Evolutionary conservation across 1,140 invertebrate species (phyloP).

Genomic region (Drosophila nannoptera): DNA sequence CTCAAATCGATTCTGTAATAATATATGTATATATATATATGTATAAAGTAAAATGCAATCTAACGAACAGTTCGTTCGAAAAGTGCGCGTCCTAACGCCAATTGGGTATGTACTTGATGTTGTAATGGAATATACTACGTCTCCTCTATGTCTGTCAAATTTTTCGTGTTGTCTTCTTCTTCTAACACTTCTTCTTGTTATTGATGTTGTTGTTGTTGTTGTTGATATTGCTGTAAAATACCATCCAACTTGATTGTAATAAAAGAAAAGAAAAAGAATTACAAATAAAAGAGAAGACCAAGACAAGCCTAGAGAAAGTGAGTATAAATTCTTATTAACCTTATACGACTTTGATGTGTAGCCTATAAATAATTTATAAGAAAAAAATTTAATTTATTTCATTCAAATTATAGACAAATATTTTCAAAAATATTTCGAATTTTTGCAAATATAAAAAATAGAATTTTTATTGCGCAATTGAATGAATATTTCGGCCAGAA

Average conservation of each 20-base stretch:
- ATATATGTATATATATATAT: constrained; percentile 11
- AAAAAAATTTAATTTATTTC: no score
- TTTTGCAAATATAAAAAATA: no score
- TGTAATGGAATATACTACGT: constrained; percentile 75
- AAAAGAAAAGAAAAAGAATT: constrained; percentile 1
- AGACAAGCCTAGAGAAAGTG: constrained; percentile 46
- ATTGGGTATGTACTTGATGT: constrained; percentile 78
- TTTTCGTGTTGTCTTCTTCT: constrained; percentile 59
- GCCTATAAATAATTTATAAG: not conserved
- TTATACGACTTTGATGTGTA: not conserved
- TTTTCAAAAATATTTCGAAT: no score
- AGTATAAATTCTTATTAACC: constrained; percentile 41
- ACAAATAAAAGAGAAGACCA: not conserved
- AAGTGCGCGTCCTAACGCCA: constrained; percentile 41
- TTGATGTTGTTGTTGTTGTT: constrained; percentile 43
- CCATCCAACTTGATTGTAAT: constrained; percentile 1
- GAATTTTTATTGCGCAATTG: no score
- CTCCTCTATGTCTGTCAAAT: constrained; percentile 51
- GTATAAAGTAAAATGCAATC: constrained; percentile 11
- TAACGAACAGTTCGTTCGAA: constrained; percentile 18
- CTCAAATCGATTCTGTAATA: not conserved
- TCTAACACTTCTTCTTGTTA: constrained; percentile 66
- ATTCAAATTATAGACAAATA: no score
- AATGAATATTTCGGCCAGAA: no score
- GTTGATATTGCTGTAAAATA: constrained; percentile 43